These are phyloP conservation scores for Sebastes kiyomatsui DNA, from an alignment of 2,797 vertebrate genomes.

Conservation along the genomic window DNA sequence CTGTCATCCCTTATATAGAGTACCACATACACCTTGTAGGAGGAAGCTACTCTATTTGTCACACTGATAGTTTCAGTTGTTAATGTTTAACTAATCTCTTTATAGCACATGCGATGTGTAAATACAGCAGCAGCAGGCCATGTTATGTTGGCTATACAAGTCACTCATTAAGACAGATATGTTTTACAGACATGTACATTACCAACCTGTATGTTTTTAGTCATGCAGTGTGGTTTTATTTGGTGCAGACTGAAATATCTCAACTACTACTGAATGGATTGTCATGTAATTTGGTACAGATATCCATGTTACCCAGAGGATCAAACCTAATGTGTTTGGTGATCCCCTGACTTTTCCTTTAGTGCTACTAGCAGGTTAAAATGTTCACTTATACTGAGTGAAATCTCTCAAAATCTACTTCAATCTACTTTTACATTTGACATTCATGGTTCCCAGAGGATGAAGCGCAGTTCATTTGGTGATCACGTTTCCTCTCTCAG, in stretches of 20 bases:
- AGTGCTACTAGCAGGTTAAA: not conserved
- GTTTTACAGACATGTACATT: not conserved
- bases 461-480: not conserved
- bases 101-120: slow-evolving; percentile 21
- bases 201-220: not conserved
- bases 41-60: slow-evolving; percentile 35
- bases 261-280: too few relatives aligned
- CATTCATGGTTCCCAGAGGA: not conserved
- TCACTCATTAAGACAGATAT: not conserved
- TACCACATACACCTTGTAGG: slow-evolving; percentile 37
- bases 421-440: not conserved
- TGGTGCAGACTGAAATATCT: not conserved
- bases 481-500: not conserved
- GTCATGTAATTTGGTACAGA: too few relatives aligned
- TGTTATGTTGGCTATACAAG: not conserved
- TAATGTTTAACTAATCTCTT: slow-evolving; percentile 56
- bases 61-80: slow-evolving; percentile 41
- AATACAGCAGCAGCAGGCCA: slow-evolving; percentile 9
- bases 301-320: not conserved
- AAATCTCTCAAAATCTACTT: not conserved
- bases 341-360: not conserved
- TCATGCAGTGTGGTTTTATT: not conserved
- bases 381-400: not conserved
- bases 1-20: slow-evolving; percentile 33
- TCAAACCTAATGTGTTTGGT: not conserved